These are phyloP conservation scores for Picathartes gymnocephalus DNA, from an alignment of 2,113 vertebrate genomes.

Conservation along the genomic window DNA sequence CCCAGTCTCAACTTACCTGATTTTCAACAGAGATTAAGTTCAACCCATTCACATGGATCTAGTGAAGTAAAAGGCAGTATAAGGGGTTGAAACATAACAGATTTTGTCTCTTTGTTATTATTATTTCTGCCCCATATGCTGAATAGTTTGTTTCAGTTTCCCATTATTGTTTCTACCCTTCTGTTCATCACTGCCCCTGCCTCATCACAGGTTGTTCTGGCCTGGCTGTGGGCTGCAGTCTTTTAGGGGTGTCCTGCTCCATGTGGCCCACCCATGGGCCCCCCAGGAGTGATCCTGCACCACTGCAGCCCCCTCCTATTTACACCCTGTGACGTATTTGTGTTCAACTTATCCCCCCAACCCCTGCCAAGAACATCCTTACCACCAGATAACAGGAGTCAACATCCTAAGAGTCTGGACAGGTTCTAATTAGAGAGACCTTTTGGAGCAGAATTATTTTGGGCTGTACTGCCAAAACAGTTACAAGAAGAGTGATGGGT, in stretches of 20 bases:
- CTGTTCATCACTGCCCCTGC: background rate
- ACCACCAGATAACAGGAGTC: background rate
- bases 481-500: background rate
- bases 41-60: background rate
- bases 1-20: background rate
- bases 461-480: background rate
- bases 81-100: background rate
- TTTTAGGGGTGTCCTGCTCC: background rate
- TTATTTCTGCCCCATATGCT: background rate
- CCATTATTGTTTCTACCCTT: background rate
- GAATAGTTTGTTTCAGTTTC: background rate
- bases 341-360: rapidly evolving
- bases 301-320: background rate
- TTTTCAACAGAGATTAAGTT: background rate
- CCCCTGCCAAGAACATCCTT: background rate
- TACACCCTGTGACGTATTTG: background rate
- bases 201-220: background rate
- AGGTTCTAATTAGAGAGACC: background rate
- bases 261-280: rapidly evolving
- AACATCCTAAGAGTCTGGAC: background rate
- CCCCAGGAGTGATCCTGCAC: background rate
- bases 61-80: background rate
- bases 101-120: background rate
- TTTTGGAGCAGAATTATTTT: background rate
- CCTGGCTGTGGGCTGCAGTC: background rate